Conservation (phyloP, 1,140 invertebrate species). For the Neotoxoptera formosana region DNA sequence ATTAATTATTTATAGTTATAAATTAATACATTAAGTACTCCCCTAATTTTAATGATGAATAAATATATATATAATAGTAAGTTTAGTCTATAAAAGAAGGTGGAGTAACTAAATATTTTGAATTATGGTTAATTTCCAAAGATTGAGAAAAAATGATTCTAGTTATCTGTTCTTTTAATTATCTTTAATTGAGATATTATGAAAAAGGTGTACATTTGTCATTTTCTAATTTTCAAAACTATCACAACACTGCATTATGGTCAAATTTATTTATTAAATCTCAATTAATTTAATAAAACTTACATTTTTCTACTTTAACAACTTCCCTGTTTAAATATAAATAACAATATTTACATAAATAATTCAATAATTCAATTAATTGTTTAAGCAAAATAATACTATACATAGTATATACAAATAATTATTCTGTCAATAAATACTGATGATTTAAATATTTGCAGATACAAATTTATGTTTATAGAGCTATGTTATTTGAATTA, state of each 20-base stretch:
- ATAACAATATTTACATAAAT: background rate
- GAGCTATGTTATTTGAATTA: background rate
- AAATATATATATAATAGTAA: no score
- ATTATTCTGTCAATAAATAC: slow-evolving; percentile 1
- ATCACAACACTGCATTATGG: background rate
- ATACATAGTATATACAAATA: background rate
- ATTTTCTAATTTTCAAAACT: background rate
- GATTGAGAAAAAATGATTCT: background rate
- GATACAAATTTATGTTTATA: background rate
- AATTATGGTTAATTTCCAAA: background rate
- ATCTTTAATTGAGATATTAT: background rate
- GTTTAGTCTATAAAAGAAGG: no score
- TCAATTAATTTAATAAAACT: background rate
- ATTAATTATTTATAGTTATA: background rate
- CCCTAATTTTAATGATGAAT: no score
- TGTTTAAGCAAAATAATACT: background rate
- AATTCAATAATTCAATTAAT: background rate
- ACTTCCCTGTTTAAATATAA: background rate
- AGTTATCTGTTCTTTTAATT: background rate
- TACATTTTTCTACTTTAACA: background rate
- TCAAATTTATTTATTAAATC: background rate
- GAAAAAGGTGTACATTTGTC: background rate
- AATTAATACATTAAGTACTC: background rate
- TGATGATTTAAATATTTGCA: background rate
- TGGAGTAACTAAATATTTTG: background rate